Evolutionary conservation across 2,888 invertebrate species (phyloP).

Genomic region (Timema podura): DNA sequence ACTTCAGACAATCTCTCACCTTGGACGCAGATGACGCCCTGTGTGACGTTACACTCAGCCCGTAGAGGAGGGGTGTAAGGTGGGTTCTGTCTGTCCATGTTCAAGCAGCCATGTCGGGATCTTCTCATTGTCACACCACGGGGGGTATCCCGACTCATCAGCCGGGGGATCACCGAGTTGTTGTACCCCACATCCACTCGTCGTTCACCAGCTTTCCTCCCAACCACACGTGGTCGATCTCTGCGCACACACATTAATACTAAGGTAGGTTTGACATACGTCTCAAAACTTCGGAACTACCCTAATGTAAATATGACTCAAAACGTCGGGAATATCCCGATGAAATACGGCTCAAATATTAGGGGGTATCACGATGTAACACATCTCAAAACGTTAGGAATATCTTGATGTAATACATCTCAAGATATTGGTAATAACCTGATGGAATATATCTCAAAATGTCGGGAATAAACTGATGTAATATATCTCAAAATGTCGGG

Average conservation of each 20-base stretch:
- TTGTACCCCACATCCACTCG: constrained; percentile 36
- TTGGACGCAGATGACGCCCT: constrained; percentile 49
- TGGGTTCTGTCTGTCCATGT: constrained; percentile 53
- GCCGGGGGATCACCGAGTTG: constrained; percentile 29
- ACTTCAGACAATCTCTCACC: constrained; percentile 3
- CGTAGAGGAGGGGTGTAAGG: constrained; percentile 49
- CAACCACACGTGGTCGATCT: constrained; percentile 37
- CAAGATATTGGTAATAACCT: too few relatives aligned
- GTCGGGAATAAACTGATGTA: too few relatives aligned
- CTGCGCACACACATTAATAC: constrained; percentile 25
- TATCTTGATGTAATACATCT: too few relatives aligned
- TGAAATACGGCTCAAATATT: too few relatives aligned
- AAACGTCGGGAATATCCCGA: too few relatives aligned
- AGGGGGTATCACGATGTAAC: too few relatives aligned
- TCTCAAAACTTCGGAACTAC: too few relatives aligned
- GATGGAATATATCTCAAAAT: too few relatives aligned
- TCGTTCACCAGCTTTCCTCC: constrained; percentile 32
- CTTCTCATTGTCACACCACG: constrained; percentile 51
- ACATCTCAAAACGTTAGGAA: too few relatives aligned
- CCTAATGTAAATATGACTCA: too few relatives aligned
- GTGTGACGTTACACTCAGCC: constrained; percentile 51
- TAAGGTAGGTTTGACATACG: neutral
- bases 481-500: too few relatives aligned
- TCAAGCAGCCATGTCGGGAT: constrained; percentile 48
- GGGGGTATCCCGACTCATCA: constrained; percentile 43